These are phyloP conservation scores for Rallus limicola DNA, from an alignment of 2,113 vertebrate genomes.

Conservation along the genomic window DNA sequence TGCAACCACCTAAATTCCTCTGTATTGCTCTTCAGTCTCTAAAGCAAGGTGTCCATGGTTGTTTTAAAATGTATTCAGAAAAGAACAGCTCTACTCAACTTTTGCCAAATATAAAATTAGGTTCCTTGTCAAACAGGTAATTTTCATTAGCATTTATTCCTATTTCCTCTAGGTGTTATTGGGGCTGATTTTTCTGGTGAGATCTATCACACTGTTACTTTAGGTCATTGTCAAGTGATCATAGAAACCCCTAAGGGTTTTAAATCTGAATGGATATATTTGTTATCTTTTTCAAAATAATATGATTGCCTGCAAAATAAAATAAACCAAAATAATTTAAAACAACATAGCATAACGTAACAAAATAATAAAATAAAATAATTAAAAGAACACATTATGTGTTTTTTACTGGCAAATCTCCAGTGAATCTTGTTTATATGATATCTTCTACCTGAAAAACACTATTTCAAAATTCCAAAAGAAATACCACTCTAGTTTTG, in stretches of 20 bases:
- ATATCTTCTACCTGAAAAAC: neutral
- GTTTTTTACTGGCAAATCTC: neutral
- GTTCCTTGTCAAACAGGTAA: neutral
- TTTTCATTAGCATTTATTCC: neutral
- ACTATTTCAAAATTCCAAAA: neutral
- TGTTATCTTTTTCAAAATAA: neutral
- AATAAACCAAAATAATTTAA: neutral
- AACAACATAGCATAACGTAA: too few species aligned
- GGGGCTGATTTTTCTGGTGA: neutral
- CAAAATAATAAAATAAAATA: too few species aligned
- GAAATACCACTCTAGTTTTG: neutral
- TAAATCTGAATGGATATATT: neutral
- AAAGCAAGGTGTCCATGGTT: neutral
- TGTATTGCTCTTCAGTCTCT: neutral
- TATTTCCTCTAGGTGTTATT: neutral
- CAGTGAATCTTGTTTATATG: neutral
- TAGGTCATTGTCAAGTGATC: neutral
- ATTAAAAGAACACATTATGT: neutral
- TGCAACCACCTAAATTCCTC: neutral
- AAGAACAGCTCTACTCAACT: neutral
- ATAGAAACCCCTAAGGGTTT: neutral
- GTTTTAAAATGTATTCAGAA: neutral
- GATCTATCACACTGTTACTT: neutral
- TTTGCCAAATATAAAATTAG: neutral
- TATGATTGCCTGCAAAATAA: neutral